phyloP scores from a whole-genome alignment of 1,140 invertebrate species.

The Ericerus pela region DNA sequence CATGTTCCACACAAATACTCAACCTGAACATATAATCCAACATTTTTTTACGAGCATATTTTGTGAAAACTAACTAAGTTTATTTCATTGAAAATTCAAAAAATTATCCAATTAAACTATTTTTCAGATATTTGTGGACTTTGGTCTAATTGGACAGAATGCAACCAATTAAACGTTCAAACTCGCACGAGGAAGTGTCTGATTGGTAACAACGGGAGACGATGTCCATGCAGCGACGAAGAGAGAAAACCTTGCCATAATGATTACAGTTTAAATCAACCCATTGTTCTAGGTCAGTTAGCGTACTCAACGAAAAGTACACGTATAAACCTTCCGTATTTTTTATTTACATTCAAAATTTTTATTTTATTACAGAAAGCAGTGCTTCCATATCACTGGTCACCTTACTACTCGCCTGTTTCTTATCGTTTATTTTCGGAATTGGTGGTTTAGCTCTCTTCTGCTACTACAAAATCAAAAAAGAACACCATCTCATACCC shows the following conservation, averaged over 20 bases:
- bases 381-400: conserved; percentile 33
- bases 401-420: conserved; percentile 34
- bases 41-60: too few species aligned
- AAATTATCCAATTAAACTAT: too few species aligned
- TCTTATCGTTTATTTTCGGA: conserved; percentile 27
- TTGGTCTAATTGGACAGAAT: conserved; percentile 56
- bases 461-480: conserved; percentile 33
- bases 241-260: conserved; percentile 46
- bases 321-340: not conserved
- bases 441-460: conserved; percentile 21
- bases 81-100: too few species aligned
- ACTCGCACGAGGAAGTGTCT: conserved; percentile 43
- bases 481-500: conserved; percentile 38
- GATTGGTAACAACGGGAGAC: too few species aligned
- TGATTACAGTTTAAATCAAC: not conserved
- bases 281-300: not conserved
- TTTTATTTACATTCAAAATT: too few species aligned
- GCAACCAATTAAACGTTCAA: conserved; percentile 46
- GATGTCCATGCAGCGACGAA: conserved; percentile 46
- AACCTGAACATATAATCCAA: too few species aligned
- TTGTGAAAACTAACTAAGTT: too few species aligned
- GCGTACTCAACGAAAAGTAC: not conserved
- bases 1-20: too few species aligned
- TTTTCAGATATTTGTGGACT: conserved; percentile 38
- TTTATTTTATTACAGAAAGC: too few species aligned